Evolutionary conservation across 2,888 invertebrate species (phyloP), one percentile per base, ranked within the genome.

Genomic region (Synergus japonicus): DNA sequence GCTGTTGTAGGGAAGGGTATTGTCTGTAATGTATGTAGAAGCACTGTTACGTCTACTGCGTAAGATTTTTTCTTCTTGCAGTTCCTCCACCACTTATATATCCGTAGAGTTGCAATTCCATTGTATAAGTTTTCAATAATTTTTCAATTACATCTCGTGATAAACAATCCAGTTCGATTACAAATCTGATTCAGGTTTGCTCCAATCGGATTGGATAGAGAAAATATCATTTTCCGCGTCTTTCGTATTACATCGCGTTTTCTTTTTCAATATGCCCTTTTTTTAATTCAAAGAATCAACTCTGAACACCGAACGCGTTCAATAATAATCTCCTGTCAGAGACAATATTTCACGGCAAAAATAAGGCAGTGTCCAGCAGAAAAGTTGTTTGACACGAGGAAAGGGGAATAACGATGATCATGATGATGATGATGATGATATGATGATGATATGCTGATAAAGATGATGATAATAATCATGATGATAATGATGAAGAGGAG

Each of bases 61-160:
- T 73, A 58, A 73, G 37, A 73, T 73, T 73, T 73, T 54, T 73
- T 69, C 69, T 73, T 73, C 73, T 73, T 49, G 54, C 73, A 73
- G 73, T 73, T 73, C 73, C 73, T 73, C 54, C 73, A 73, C 73
- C 73, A 73, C 73, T 73, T 73, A 54, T 58, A 41, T 73, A 73
- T 73, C 73, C 49, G 73, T 73, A 73, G 73, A 73, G 73, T 73
- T 73, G 73, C 37, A 54, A 41, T 73, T 73, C 73, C 73, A 73
- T 73, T 54, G 73, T 73, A 73, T 54, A 73, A 73, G 54, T 58
- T 73, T n/a, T 54, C 13, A 73, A 73, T 73, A 73, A 10, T 73
- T 73, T 73, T 73, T 73, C 73, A 73, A 73, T 73, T 29, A 73
- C 29, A 10, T 37, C n/a, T 69, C n/a, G 66, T 66, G 66, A 41